A percentile compares a stretch with the other conserved stretches of the same genome.
Evolutionary conservation across 1,140 invertebrate genomes (phyloP).

Genomic region (Drosophila arawakana): DNA sequence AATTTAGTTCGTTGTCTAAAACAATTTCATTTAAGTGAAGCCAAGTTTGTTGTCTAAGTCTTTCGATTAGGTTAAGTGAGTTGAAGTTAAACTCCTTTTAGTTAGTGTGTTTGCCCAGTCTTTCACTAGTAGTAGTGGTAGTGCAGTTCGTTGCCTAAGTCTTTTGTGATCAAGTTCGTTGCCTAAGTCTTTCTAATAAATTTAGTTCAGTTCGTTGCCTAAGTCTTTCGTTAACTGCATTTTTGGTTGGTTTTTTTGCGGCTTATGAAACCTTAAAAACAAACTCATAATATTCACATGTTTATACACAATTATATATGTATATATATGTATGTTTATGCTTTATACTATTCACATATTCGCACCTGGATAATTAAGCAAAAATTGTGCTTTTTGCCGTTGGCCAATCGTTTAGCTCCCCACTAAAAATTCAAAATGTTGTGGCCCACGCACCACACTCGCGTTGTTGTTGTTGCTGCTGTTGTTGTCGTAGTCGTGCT

Average conservation of each 20-base stretch:
- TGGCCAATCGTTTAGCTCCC: conserved; percentile 46
- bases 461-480: conserved; percentile 2
- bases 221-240: conserved; percentile 9
- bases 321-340: conserved; percentile 8
- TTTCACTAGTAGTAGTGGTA: not conserved
- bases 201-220: conserved; percentile 1
- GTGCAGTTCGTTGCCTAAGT: conserved; percentile 28
- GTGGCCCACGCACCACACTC: conserved; percentile 34
- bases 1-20: conserved; percentile 10
- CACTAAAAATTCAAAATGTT: conserved; percentile 2
- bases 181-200: conserved; percentile 5
- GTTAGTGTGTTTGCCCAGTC: not conserved
- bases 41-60: conserved; percentile 19
- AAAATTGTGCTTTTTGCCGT: conserved; percentile 52
- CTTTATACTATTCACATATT: conserved; percentile 34
- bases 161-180: conserved; percentile 9
- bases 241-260: not conserved
- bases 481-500: not conserved
- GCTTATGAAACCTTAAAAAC: conserved; percentile 2
- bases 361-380: conserved; percentile 66
- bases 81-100: not conserved
- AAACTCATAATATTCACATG: conserved; percentile 31
- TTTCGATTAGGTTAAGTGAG: not conserved
- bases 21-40: not conserved
- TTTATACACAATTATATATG: conserved; percentile 25